A percentile compares a stretch with the other conserved stretches of the same genome.
These are phyloP conservation scores for Bombus vancouverensis DNA, from an alignment of 1,140 invertebrate genomes.

Conservation along the genomic window DNA sequence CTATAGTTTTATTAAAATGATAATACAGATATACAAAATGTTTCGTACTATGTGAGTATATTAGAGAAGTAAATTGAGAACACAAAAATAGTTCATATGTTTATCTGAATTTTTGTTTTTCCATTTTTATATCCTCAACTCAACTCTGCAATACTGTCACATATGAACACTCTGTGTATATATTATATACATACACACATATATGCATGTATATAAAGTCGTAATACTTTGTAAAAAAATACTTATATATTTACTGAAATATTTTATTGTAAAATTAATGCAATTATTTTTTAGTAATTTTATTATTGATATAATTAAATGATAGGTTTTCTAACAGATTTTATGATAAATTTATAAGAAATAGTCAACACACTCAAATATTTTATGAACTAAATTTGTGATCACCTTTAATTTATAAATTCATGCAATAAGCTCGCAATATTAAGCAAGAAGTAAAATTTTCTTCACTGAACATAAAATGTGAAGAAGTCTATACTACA, in stretches of 20 bases:
- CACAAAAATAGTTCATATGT: background rate
- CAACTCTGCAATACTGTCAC: background rate
- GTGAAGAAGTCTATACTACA: slow-evolving; percentile 16
- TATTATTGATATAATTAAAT: slow-evolving; percentile 10
- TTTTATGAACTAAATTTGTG: background rate
- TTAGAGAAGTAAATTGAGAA: background rate
- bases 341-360: background rate
- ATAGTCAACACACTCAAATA: background rate
- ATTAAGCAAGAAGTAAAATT: slow-evolving; percentile 29
- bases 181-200: too few species aligned
- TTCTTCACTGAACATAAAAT: slow-evolving; percentile 36
- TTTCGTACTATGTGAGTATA: background rate
- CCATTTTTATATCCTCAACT: background rate
- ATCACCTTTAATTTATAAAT: slow-evolving; percentile 35
- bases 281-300: slow-evolving; percentile 18
- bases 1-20: slow-evolving; percentile 30
- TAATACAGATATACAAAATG: slow-evolving; percentile 19
- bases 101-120: background rate
- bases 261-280: slow-evolving; percentile 40
- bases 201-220: slow-evolving; percentile 30
- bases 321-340: slow-evolving; percentile 12
- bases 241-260: slow-evolving; percentile 37
- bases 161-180: background rate
- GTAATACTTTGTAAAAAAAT: slow-evolving; percentile 48
- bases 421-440: slow-evolving; percentile 4